Base-by-base conservation (phyloP, 2,797 vertebrate species). In the Pelodytes ibericus region DNA sequence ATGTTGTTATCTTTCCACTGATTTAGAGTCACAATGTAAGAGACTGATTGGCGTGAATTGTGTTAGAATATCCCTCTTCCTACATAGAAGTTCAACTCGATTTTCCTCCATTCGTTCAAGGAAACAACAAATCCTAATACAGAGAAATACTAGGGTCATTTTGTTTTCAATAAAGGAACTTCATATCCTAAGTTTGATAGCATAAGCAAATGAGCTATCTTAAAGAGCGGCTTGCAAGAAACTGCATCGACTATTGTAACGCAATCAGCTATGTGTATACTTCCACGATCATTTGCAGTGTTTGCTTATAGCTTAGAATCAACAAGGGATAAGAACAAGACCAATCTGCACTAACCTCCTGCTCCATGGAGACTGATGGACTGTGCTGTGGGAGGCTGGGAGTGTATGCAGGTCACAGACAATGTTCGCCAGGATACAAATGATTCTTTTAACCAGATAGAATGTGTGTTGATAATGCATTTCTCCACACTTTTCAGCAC, bases 261-360 rank as follows among this genome's bases (percentile, higher is more conserved):
- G 51, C 44, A 29, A 18, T 11, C 27, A 26, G 49, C 15, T 24
- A 24, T 11, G 10, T 25, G 70, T 62, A 27, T 56, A 39, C 60
- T 72, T 33, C 2, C 33, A 53, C 25, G 60, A 61, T 62, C 25
- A 61, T 62, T 30, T 31, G 58, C 58, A 31, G 13, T 61, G 24
- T 44, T 71, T 72, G 26, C 27, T 61, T 61, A 51, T 41, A 72
- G 39, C 31, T 31, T 61, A 62, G 6, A 72, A 56, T 26, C 30
- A 56, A 22, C 47, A 1, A 73, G 29, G 60, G 47, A 64, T 15
- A 41, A 31, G 18, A 5, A 47, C 36, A 60, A 49, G 41, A 13
- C 15, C 24, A 67, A 31, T 41, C 72, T 41, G 7, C 27, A 36
- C 39, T 68, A 33, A 51, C 64, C 56, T 68, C 22, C n/a, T 49